Percentiles rank a stretch among this genome's conserved stretches.
phyloP scores from a whole-genome alignment of 2,113 vertebrate genomes.

The Callionymus lyra region DNA sequence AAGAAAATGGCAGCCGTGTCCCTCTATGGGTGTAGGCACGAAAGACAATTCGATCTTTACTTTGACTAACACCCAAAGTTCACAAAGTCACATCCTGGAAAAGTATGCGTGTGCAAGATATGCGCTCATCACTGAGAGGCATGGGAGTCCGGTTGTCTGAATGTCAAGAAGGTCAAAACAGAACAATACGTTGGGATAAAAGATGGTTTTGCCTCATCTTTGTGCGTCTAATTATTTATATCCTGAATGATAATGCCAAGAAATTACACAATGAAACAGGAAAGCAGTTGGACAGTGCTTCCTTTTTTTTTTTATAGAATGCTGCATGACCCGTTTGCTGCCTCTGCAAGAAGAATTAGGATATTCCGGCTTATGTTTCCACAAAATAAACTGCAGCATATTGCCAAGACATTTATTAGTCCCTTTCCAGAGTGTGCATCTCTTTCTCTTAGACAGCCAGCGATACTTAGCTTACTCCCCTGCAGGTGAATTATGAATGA shows the following conservation, averaged over 20 bases:
- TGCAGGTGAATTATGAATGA: constrained; percentile 64
- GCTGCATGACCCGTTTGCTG: constrained; percentile 28
- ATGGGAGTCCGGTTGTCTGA: not conserved
- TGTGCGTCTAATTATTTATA: constrained; percentile 41
- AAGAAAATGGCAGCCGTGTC: constrained; percentile 20
- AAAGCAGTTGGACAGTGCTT: constrained; percentile 16
- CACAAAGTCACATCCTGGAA: constrained; percentile 53
- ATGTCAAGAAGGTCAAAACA: constrained; percentile 32
- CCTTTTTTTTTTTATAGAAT: constrained; percentile 18
- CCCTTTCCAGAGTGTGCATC: constrained; percentile 6
- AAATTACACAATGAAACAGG: constrained; percentile 41
- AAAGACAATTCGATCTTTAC: constrained; percentile 4
- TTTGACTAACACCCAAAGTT: constrained; percentile 20
- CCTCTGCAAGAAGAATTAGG: constrained; percentile 19
- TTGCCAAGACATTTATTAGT: constrained; percentile 22
- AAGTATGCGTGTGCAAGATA: constrained; percentile 31
- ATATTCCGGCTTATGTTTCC: constrained; percentile 8
- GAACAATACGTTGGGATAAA: constrained; percentile 44
- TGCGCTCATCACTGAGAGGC: constrained; percentile 10
- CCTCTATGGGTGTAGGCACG: not conserved
- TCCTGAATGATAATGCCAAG: constrained; percentile 33
- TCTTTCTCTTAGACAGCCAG: constrained; percentile 5
- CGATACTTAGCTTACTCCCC: constrained; percentile 49
- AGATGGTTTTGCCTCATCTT: constrained; percentile 23
- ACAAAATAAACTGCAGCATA: constrained; percentile 5